Evolutionary conservation across 2,113 vertebrate species (phyloP), one percentile per base, ranked within the genome.

Genomic region (Orycteropus afer): DNA sequence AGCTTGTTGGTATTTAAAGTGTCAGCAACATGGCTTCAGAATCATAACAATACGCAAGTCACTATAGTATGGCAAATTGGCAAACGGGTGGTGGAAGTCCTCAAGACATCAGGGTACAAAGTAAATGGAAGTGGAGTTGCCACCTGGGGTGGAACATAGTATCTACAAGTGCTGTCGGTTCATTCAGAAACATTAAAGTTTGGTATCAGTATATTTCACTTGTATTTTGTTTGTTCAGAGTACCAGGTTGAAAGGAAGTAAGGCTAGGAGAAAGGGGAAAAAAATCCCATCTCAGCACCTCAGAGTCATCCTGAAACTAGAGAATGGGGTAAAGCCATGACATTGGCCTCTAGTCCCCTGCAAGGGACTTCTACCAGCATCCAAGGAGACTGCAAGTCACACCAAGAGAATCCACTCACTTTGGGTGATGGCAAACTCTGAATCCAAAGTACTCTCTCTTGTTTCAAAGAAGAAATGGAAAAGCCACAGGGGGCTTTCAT

Each of bases 131-230:
- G 32, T 2, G 5, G 45, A 40, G 0, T 2, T 69, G 29, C 40
- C 23, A 17, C 2, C 1, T 0, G 0, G 5, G 5, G 53, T 9
- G 11, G 1, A 2, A 2, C 25, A 9, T 37, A 22, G 22, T 57
- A 86, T 32, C 67, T 20, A 29, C 11, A 15, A 34, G 9, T 59
- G 18, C 15, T 61, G 47, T 51, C 45, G 7, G 15, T 93, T 71
- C 45, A 71, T 37, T 86, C 6, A 47, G 42, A 86, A 92, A 61
- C n/a, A 69, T n/a, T 32, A 55, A 77, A 78, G 11, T 59, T 20
- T 47, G 12, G 0, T 67, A 27, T 69, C 59, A 40, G 20, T 92
- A 9, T 34, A 40, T 53, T 37, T 82, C 74, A 73, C 61, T 82
- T 17, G 1, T 79, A 53, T 76, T 86, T 86, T 51, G n/a, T 86